Evolutionary conservation across 2,113 vertebrate species (phyloP).

Genomic region (Bettongia penicillata): DNA sequence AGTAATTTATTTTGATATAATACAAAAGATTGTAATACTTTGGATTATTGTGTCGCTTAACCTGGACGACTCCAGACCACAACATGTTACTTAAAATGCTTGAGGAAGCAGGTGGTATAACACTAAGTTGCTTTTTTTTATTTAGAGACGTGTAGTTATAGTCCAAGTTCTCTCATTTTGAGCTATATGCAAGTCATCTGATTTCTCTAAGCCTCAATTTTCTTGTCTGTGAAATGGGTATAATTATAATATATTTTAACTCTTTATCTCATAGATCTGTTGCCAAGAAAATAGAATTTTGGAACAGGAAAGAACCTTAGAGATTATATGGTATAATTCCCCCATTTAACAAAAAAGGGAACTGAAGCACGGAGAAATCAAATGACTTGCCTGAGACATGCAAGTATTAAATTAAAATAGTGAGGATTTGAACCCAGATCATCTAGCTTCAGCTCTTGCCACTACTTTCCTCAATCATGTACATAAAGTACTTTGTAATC

Average conservation of each 20-base stretch:
- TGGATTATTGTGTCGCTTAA: not conserved
- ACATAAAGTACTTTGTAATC: not conserved
- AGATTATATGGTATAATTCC: not conserved
- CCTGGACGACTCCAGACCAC: not conserved
- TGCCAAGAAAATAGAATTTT: not conserved
- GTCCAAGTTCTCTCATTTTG: not conserved
- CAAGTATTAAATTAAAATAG: not conserved
- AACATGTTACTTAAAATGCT: not conserved
- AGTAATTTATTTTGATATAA: not conserved
- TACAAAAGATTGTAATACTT: not conserved
- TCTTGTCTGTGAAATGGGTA: not conserved
- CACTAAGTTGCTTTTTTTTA: not conserved
- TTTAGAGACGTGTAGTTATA: not conserved
- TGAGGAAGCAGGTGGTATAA: not conserved
- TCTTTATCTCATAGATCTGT: not conserved
- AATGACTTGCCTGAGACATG: not conserved
- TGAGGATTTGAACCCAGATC: not conserved
- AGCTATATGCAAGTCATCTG: not conserved
- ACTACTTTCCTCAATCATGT: not conserved
- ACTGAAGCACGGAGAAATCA: not conserved
- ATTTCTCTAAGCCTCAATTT: not conserved
- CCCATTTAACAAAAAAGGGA: not conserved
- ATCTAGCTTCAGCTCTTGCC: not conserved
- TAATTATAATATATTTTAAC: not conserved
- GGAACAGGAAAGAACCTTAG: not conserved